Evolutionary conservation across 2,888 invertebrate genomes (phyloP).

Genomic region (Azorinus chamasolen): DNA sequence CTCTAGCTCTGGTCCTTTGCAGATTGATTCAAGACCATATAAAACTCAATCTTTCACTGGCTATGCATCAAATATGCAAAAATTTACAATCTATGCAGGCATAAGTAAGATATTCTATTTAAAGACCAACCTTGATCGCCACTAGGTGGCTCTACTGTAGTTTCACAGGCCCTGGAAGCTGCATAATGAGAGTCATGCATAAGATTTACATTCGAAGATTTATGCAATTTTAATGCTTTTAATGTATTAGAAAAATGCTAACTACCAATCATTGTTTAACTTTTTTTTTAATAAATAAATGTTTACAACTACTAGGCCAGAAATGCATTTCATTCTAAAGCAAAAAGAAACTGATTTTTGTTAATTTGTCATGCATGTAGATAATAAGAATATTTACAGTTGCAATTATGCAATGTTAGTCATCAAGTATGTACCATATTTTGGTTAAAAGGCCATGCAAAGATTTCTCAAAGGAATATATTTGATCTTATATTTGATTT

Average conservation of each 20-base stretch:
- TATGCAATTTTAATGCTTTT: not conserved
- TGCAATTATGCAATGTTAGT: too few relatives aligned
- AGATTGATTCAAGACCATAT: too few relatives aligned
- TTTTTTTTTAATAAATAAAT: constrained; percentile 1
- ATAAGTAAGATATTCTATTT: constrained; percentile 49
- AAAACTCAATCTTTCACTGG: constrained; percentile 22
- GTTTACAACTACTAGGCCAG: too few relatives aligned
- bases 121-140: constrained; percentile 70
- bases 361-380: too few relatives aligned
- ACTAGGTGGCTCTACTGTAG: constrained; percentile 61
- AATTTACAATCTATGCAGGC: constrained; percentile 2
- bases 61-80: constrained; percentile 34
- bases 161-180: constrained; percentile 57
- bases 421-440: too few relatives aligned
- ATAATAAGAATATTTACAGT: too few relatives aligned
- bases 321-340: too few relatives aligned
- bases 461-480: too few relatives aligned
- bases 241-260: not conserved
- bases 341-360: too few relatives aligned
- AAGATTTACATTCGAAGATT: constrained; percentile 11
- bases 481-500: too few relatives aligned
- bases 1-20: too few relatives aligned
- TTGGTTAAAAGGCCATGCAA: too few relatives aligned
- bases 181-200: constrained; percentile 65
- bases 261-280: not conserved